Evolutionary conservation across 2,797 vertebrate species (phyloP).

Genomic region (Neomorphus geoffroyi): DNA sequence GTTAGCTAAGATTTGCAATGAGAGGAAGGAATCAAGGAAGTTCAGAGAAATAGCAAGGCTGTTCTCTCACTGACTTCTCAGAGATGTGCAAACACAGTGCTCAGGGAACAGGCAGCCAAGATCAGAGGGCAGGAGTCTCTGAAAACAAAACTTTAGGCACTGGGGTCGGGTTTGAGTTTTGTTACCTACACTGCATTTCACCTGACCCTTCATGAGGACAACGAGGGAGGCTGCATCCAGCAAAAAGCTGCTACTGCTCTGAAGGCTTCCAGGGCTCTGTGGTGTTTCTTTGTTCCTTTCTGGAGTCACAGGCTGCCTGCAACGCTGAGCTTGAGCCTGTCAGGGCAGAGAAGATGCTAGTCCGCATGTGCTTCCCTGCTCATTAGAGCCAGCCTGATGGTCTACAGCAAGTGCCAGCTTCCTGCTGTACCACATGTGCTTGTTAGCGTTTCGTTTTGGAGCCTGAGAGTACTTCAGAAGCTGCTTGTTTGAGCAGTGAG

Average conservation of each 20-base stretch:
- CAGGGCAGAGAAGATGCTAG: not conserved
- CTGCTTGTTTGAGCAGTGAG: not conserved
- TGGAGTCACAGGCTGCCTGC: not conserved
- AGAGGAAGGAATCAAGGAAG: not conserved
- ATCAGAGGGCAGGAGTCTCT: not conserved
- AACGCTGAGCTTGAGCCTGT: not conserved
- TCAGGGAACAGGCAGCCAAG: not conserved
- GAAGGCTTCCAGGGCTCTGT: not conserved
- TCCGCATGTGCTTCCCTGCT: not conserved
- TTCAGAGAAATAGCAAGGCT: not conserved
- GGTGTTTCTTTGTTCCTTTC: not conserved
- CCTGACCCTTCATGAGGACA: not conserved
- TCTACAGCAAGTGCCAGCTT: not conserved
- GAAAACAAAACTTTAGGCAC: not conserved
- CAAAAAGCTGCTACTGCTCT: not conserved
- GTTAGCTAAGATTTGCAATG: not conserved
- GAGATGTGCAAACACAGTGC: not conserved
- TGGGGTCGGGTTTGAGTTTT: not conserved
- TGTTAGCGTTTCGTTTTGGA: slow-evolving; percentile 22
- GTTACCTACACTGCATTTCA: not conserved
- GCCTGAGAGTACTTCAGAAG: not conserved
- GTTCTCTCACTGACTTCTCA: not conserved
- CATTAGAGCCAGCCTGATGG: not conserved
- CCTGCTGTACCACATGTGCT: not conserved
- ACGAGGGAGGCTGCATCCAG: not conserved